These are phyloP conservation scores for Caenorhabditis uteleia DNA, from an alignment of 2,888 invertebrate species.

Conservation along the genomic window DNA sequence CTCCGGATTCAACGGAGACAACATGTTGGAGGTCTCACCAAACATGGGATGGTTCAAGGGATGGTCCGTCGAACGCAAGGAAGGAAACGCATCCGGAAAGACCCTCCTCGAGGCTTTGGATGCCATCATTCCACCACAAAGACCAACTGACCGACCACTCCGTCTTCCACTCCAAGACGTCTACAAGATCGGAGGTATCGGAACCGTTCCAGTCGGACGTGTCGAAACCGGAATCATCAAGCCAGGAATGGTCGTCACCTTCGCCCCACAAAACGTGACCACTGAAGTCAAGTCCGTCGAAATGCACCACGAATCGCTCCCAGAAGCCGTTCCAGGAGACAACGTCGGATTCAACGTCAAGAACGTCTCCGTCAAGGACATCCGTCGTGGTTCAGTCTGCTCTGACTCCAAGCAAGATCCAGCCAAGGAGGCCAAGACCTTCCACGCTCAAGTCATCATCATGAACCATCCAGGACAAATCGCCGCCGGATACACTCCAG, in stretches of 20 bases:
- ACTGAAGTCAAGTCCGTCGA: conserved; percentile 99
- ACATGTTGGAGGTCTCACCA: conserved; percentile 93
- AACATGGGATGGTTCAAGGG: conserved; percentile 95
- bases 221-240: conserved; percentile 97
- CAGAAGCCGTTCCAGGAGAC: conserved; percentile 80
- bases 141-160: conserved; percentile 95
- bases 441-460: conserved; percentile 96
- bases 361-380: conserved; percentile 99
- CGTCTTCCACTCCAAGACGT: conserved; percentile 99
- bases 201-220: conserved; percentile 99
- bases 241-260: conserved; percentile 93
- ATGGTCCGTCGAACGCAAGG: conserved; percentile 92
- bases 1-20: conserved; percentile 99
- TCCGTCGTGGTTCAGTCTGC: conserved; percentile 97
- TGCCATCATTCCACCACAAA: conserved; percentile 89
- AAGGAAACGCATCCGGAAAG: conserved; percentile 90
- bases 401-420: conserved; percentile 97
- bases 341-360: conserved; percentile 99
- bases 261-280: conserved; percentile 92
- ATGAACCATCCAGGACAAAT: conserved; percentile 99
- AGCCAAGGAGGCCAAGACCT: conserved; percentile 90
- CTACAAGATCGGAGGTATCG: conserved; percentile 99
- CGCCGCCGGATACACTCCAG: conserved; percentile 96
- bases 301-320: conserved; percentile 99
- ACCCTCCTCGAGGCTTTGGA: conserved; percentile 96